A percentile compares a stretch with the other conserved stretches of the same genome.
Evolutionary conservation across 2,797 vertebrate genomes (phyloP).

Genomic region (Rallus crepitans): DNA sequence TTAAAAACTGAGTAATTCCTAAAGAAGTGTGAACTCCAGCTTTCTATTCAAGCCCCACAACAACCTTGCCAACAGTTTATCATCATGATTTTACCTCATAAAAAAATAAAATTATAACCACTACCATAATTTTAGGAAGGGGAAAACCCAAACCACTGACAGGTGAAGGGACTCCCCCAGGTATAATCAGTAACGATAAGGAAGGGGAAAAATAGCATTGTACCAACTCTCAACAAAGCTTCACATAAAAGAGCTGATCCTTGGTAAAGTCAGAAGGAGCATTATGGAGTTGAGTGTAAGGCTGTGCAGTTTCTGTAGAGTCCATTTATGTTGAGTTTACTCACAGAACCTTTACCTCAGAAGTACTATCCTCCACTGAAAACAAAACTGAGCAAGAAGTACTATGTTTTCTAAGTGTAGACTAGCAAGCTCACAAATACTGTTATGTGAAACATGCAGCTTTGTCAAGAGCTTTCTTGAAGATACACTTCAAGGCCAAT

Average conservation of each 20-base stretch:
- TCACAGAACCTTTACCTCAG: neutral
- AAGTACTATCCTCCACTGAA: neutral
- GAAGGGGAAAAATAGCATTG: neutral
- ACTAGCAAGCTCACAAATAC: neutral
- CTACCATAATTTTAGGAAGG: neutral
- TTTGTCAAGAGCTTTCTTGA: slow-evolving; percentile 14
- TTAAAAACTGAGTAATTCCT: neutral
- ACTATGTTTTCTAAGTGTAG: neutral
- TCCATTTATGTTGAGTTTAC: neutral
- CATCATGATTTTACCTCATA: neutral
- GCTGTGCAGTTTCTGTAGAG: neutral
- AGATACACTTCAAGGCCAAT: neutral
- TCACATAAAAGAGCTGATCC: neutral
- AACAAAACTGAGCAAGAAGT: neutral
- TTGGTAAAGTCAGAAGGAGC: neutral
- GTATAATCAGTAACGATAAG: neutral
- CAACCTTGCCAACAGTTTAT: neutral
- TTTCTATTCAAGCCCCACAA: neutral
- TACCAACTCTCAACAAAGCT: neutral
- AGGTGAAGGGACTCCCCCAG: neutral
- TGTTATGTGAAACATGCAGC: neutral
- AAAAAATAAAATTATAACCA: neutral
- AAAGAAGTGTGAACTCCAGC: neutral
- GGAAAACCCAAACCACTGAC: neutral
- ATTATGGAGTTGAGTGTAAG: neutral